Conservation (phyloP, 2,797 vertebrate genomes). For the Etheostoma perlongum region DNA sequence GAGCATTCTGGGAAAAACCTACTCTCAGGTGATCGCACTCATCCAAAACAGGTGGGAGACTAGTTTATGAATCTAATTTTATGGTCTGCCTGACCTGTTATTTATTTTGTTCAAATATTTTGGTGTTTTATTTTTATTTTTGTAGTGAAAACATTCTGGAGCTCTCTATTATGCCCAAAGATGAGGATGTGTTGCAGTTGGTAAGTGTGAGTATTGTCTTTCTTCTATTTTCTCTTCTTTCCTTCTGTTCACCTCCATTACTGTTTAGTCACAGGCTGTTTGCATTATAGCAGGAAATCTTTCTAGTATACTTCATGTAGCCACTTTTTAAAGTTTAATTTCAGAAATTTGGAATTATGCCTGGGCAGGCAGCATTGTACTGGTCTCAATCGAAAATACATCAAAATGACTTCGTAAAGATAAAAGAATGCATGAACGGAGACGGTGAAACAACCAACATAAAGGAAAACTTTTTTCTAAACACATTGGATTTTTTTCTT, state of each 20-base stretch:
- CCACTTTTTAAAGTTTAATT: neutral
- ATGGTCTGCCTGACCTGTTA: neutral
- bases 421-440: neutral
- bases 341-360: neutral
- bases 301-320: neutral
- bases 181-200: slow-evolving; percentile 97
- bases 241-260: slow-evolving; percentile 20
- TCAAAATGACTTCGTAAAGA: neutral
- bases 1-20: slow-evolving; percentile 94
- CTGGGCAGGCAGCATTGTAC: neutral
- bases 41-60: slow-evolving; percentile 94
- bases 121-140: neutral
- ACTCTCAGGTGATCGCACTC: slow-evolving; percentile 95
- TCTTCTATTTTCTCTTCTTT: slow-evolving; percentile 68
- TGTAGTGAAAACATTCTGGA: slow-evolving; percentile 90
- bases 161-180: slow-evolving; percentile 96
- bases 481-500: neutral
- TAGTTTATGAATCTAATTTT: neutral
- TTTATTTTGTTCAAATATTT: neutral
- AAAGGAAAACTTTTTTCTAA: neutral
- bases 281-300: neutral
- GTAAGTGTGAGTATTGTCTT: slow-evolving; percentile 90
- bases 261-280: neutral
- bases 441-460: neutral
- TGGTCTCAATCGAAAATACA: neutral